A percentile compares a stretch with the other conserved stretches of the same genome.
Conservation (phyloP, 2,888 invertebrate species). For the Apoderus coryli region DNA sequence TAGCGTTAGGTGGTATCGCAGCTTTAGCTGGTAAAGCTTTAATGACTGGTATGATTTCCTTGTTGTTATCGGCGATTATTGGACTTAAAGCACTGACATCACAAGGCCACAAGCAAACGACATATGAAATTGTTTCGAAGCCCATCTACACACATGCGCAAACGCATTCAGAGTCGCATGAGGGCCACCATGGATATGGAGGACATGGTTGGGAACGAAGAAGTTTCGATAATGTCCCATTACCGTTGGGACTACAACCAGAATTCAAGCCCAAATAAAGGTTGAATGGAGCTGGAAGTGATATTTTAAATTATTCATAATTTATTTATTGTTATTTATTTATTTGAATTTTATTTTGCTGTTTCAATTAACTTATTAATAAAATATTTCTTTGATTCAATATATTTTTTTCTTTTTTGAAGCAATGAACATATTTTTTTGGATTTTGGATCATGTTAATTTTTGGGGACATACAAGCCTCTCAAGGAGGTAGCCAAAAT, state of each 20-base stretch:
- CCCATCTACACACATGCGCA: slow-evolving; percentile 61
- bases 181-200: slow-evolving; percentile 42
- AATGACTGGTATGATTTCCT: slow-evolving; percentile 67
- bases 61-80: slow-evolving; percentile 61
- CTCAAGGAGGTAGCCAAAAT: too few relatives aligned
- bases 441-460: too few relatives aligned
- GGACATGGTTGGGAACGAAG: slow-evolving; percentile 32
- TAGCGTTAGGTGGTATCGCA: slow-evolving; percentile 56
- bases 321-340: too few relatives aligned
- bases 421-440: too few relatives aligned
- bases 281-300: too few relatives aligned
- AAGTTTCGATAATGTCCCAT: slow-evolving; percentile 30
- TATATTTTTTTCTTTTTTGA: too few relatives aligned
- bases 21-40: slow-evolving; percentile 70
- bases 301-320: too few relatives aligned
- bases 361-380: too few relatives aligned
- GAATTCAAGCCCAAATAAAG: slow-evolving; percentile 21
- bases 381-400: too few relatives aligned
- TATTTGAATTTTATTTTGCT: too few relatives aligned
- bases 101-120: slow-evolving; percentile 53
- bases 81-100: slow-evolving; percentile 57
- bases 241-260: slow-evolving; percentile 26
- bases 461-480: too few relatives aligned
- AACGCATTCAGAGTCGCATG: slow-evolving; percentile 50
- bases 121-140: slow-evolving; percentile 73